A percentile compares a stretch with the other conserved stretches of the same genome.
phyloP scores from a whole-genome alignment of 1,140 invertebrate genomes.

The Hyles euphorbiae region DNA sequence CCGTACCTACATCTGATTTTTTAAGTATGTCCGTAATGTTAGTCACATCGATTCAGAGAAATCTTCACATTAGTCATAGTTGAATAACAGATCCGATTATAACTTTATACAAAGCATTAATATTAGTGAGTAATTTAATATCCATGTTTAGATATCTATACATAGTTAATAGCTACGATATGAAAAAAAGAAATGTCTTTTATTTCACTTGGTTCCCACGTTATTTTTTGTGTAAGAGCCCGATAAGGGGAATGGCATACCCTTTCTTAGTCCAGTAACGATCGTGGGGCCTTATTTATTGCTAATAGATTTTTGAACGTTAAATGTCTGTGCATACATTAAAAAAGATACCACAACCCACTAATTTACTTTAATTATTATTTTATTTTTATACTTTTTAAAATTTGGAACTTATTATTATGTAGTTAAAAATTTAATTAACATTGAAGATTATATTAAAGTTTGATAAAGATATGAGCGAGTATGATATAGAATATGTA shows the following conservation, averaged over 20 bases:
- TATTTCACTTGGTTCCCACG: constrained; percentile 69
- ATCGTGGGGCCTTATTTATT: constrained; percentile 67
- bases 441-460: too few relatives aligned
- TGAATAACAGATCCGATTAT: neutral
- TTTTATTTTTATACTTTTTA: neutral
- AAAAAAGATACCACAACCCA: constrained; percentile 34
- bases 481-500: too few relatives aligned
- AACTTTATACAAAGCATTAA: neutral
- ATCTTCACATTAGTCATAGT: constrained; percentile 2
- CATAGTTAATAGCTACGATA: constrained; percentile 46
- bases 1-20: constrained; percentile 2
- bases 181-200: constrained; percentile 59
- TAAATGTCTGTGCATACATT: constrained; percentile 53
- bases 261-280: constrained; percentile 64
- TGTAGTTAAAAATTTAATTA: too few relatives aligned
- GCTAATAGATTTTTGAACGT: constrained; percentile 67
- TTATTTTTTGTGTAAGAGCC: constrained; percentile 62
- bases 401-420: too few relatives aligned
- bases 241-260: constrained; percentile 67
- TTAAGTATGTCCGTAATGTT: neutral
- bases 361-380: constrained; percentile 45
- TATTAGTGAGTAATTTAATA: constrained; percentile 9
- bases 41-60: constrained; percentile 6
- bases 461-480: too few relatives aligned
- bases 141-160: constrained; percentile 7